phyloP scores from a whole-genome alignment of 2,113 vertebrate genomes.

The Sitta europaea region DNA sequence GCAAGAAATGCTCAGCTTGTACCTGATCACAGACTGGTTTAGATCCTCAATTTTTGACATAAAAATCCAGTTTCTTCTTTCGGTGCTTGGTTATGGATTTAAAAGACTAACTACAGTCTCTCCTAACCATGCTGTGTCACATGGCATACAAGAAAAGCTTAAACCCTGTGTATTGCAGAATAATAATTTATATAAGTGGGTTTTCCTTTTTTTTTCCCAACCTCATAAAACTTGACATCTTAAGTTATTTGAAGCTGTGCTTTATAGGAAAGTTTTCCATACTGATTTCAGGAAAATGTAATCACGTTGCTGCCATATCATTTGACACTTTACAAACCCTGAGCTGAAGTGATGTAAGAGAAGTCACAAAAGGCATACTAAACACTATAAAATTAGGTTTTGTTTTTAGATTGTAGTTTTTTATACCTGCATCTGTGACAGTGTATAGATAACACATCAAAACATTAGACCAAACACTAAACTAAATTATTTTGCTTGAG shows the following conservation, averaged over 20 bases:
- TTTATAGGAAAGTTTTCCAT: background rate
- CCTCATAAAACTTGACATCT: background rate
- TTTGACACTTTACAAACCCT: background rate
- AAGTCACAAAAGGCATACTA: background rate
- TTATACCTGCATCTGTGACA: background rate
- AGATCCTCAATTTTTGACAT: background rate
- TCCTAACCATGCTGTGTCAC: background rate
- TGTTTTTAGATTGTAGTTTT: background rate
- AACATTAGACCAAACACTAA: background rate
- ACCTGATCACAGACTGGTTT: background rate
- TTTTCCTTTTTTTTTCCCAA: background rate
- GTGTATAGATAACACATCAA: background rate
- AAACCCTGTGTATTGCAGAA: background rate
- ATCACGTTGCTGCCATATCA: background rate
- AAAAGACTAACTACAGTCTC: background rate
- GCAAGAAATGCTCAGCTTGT: background rate
- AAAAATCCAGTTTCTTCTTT: background rate
- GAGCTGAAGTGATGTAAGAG: background rate
- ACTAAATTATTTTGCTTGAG: background rate
- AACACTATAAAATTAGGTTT: background rate
- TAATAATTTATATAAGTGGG: background rate
- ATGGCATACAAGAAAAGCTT: background rate
- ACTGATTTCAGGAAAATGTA: background rate
- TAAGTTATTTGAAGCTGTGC: background rate
- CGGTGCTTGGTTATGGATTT: background rate